Conservation (phyloP, 2,888 invertebrate genomes). For the Gari tellinella region DNA sequence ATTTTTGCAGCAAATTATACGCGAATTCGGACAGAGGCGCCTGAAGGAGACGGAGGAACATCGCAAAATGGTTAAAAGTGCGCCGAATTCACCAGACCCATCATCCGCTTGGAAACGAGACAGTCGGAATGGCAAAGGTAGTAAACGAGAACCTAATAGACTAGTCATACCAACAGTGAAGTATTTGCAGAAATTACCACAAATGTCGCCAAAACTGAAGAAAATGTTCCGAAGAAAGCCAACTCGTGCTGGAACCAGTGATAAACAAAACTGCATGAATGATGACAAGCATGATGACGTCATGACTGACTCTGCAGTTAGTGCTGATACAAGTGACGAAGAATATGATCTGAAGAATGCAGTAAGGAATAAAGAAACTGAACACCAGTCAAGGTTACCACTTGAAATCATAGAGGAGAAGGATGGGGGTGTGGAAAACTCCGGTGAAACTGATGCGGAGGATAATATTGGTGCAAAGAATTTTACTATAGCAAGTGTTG, state of each 20-base stretch:
- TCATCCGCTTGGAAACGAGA: slow-evolving; percentile 19
- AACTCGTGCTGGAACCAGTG: neutral
- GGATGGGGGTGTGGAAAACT: neutral
- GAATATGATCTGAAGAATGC: too few relatives aligned
- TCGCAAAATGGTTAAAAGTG: slow-evolving; percentile 65
- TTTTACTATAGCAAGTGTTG: slow-evolving; percentile 41
- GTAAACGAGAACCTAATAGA: slow-evolving; percentile 11
- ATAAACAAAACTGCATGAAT: slow-evolving; percentile 1
- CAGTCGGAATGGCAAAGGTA: slow-evolving; percentile 8
- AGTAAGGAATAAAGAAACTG: too few relatives aligned
- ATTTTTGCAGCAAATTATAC: slow-evolving; percentile 74
- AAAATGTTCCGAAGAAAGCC: slow-evolving; percentile 31
- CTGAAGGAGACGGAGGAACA: slow-evolving; percentile 76
- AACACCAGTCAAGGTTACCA: neutral
- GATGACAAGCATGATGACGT: neutral
- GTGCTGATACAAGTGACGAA: too few relatives aligned
- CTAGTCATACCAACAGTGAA: slow-evolving; percentile 40
- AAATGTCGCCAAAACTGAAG: slow-evolving; percentile 49
- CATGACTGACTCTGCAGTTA: too few relatives aligned
- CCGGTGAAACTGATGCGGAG: neutral
- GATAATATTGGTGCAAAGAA: slow-evolving; percentile 14
- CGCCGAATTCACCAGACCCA: slow-evolving; percentile 50
- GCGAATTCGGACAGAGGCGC: slow-evolving; percentile 76
- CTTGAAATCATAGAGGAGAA: slow-evolving; percentile 18
- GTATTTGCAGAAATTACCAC: slow-evolving; percentile 35